Base-by-base conservation (phyloP, 2,113 vertebrate genomes). In the Atlantisia rogersi region DNA sequence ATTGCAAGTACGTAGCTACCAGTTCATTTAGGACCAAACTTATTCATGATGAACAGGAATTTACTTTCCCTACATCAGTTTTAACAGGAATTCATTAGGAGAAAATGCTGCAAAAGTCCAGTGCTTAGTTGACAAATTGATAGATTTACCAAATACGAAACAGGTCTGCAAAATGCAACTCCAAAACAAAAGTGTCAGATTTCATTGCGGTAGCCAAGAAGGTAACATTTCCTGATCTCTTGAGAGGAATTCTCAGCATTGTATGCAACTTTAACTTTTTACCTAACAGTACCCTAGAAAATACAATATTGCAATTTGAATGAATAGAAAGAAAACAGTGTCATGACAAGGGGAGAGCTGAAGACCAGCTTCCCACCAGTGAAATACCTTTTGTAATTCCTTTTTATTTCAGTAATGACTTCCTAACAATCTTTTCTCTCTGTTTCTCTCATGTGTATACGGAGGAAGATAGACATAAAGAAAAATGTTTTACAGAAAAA, bases 131-230 rank as follows among this genome's bases (percentile, higher is more conserved):
- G 70, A 73, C 16, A 92, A 79, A 81, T 42, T 37, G 67, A 77
- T 87, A 73, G 25, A 28, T 85, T 89, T 85, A 68, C 70, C 67
- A 68, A 86, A 71, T 50, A 95, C 35, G 70, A 85, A 76, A 81
- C 28, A 81, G 50, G 62, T 62, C 78, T 82, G 78, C 59, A 89
- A 84, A 95, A 91, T 2, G 8, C 67, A 91, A 82, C 62, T 85
- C 21, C 58, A 93, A 95, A 95, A 89, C 87, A 94, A 81, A 92
- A 92, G 84, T 69, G 75, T 92, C 58, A 1, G 25, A 24, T 97
- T 97, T 94, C 82, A 58, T 35, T 80, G 87, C 59, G 59, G 67
- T 80, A 92, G 87, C 75, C 84, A 96, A 95, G 78, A 93, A 91
- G 84, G 90, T 94, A 94, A 92, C 24, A 6, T 96, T 87, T 76